Conservation (phyloP, 2,113 vertebrate genomes). For the Tautogolabrus adspersus region DNA sequence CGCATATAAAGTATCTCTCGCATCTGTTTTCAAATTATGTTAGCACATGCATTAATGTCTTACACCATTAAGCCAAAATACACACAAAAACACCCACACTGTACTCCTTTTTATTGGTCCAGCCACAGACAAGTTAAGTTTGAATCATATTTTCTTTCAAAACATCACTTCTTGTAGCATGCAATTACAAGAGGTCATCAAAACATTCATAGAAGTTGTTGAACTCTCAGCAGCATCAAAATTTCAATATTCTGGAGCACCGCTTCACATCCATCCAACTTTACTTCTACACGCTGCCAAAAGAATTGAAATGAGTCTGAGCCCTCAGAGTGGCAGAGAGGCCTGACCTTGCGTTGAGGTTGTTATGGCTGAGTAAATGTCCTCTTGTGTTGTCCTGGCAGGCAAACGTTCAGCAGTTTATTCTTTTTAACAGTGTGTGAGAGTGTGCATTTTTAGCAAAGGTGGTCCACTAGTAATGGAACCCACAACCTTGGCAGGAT, state of each 20-base stretch:
- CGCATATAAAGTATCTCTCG: neutral
- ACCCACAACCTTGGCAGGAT: constrained; percentile 49
- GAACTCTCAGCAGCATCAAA: constrained; percentile 45
- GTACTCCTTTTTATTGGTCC: constrained; percentile 34
- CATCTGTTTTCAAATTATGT: constrained; percentile 20
- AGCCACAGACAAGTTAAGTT: constrained; percentile 63
- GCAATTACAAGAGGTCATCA: constrained; percentile 60
- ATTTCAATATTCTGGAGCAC: constrained; percentile 32
- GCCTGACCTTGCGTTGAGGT: constrained; percentile 54
- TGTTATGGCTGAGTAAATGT: constrained; percentile 60
- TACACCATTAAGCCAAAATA: neutral
- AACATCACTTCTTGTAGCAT: constrained; percentile 59
- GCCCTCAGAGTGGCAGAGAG: constrained; percentile 36
- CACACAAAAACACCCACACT: constrained; percentile 29
- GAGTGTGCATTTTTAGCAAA: constrained; percentile 32
- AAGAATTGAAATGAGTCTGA: constrained; percentile 37
- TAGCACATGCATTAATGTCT: constrained; percentile 4
- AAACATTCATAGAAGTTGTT: constrained; percentile 50
- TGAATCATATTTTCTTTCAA: constrained; percentile 63
- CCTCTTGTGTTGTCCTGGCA: constrained; percentile 63
- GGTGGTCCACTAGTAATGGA: constrained; percentile 40
- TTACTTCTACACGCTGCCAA: constrained; percentile 30
- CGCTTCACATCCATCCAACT: constrained; percentile 19
- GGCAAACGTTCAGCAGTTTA: constrained; percentile 6
- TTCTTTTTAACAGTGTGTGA: constrained; percentile 37